Percentiles rank a stretch among this genome's conserved stretches.
Conservation (phyloP, 2,888 invertebrate species). For the Thecocarcelia acutangulata region DNA sequence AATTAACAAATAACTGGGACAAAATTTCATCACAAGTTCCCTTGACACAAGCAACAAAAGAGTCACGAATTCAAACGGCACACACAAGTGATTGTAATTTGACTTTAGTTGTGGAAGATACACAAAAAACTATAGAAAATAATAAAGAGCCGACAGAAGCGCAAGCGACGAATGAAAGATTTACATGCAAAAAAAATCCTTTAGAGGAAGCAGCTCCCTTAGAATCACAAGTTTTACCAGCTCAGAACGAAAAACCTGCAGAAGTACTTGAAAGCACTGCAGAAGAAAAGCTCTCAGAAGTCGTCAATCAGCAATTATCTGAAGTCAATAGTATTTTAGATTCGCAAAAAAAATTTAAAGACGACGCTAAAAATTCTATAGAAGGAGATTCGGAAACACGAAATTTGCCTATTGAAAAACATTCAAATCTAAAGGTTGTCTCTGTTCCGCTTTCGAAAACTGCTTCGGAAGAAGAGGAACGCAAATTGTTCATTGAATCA, state of each 20-base stretch:
- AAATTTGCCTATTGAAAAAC: conserved; percentile 46
- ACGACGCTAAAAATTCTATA: conserved; percentile 11
- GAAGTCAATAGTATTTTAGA: conserved; percentile 78
- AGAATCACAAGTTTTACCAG: not conserved
- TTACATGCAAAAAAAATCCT: not conserved
- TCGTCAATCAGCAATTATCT: conserved; percentile 76
- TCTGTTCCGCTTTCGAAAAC: conserved; percentile 77
- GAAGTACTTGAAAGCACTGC: conserved; percentile 30
- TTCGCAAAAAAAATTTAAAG: conserved; percentile 52
- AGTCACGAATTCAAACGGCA: not conserved
- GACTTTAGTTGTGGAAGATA: not conserved
- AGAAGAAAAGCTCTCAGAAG: conserved; percentile 72
- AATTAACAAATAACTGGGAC: conserved; percentile 47
- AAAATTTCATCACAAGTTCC: conserved; percentile 24
- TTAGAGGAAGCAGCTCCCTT: not conserved
- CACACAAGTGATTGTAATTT: not conserved
- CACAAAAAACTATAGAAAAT: conserved; percentile 9
- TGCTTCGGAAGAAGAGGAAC: conserved; percentile 77
- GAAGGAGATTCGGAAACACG: conserved; percentile 16
- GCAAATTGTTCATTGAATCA: conserved; percentile 79
- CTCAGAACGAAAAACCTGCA: not conserved
- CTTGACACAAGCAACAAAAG: not conserved
- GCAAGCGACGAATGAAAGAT: not conserved
- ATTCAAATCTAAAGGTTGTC: conserved; percentile 71
- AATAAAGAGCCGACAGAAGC: not conserved